These are phyloP conservation scores for Ctena decussata DNA, from an alignment of 2,888 invertebrate species.

Conservation along the genomic window DNA sequence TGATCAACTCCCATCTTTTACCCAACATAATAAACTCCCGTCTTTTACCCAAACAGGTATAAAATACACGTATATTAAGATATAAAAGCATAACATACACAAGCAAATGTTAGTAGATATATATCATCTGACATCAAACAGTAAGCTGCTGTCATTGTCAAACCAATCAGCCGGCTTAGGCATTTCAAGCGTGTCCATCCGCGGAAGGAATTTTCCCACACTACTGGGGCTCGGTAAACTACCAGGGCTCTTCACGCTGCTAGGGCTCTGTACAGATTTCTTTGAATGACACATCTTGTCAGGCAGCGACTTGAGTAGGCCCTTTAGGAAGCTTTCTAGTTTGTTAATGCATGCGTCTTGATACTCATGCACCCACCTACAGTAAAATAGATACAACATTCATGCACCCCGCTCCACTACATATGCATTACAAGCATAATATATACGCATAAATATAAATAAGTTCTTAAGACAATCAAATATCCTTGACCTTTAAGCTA, in stretches of 20 bases:
- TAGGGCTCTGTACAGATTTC: conserved; percentile 6
- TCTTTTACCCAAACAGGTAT: too few species aligned
- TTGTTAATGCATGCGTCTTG: conserved; percentile 72
- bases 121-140: not conserved
- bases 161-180: conserved; percentile 62
- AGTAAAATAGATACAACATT: not conserved
- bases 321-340: conserved; percentile 64
- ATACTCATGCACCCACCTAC: conserved; percentile 71
- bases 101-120: not conserved
- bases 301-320: conserved; percentile 58
- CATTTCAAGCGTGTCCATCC: conserved; percentile 31
- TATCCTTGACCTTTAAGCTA: too few species aligned
- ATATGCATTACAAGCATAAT: too few species aligned
- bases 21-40: too few species aligned
- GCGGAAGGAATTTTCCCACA: not conserved
- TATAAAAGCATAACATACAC: conserved; percentile 1
- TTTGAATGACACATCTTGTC: conserved; percentile 63
- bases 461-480: too few species aligned
- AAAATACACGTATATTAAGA: too few species aligned
- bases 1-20: too few species aligned
- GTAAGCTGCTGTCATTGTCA: not conserved
- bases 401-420: not conserved
- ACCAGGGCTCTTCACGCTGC: not conserved
- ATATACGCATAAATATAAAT: too few species aligned
- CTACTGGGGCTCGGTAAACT: not conserved